A percentile compares a stretch with the other conserved stretches of the same genome.
Evolutionary conservation across 2,888 invertebrate species (phyloP).

Genomic region (Chymomyza amoena): DNA sequence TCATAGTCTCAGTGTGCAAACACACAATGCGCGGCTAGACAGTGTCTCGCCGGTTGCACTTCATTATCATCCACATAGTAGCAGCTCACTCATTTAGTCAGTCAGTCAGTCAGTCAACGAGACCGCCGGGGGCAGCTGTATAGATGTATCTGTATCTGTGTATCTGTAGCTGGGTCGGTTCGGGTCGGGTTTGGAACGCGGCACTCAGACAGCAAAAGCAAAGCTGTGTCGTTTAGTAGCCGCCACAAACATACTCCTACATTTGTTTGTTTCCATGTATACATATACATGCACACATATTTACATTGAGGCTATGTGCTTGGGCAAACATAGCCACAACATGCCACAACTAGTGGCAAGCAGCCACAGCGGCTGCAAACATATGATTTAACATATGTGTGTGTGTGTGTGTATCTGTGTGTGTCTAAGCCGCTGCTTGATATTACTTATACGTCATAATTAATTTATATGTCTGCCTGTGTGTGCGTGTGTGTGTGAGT

Average conservation of each 20-base stretch:
- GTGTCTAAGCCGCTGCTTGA: slow-evolving; percentile 35
- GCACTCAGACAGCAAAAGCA: slow-evolving; percentile 29
- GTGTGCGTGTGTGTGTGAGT: neutral
- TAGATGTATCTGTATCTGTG: too few species aligned
- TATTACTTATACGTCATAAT: slow-evolving; percentile 68
- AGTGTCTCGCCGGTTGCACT: slow-evolving; percentile 76
- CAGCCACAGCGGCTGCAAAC: slow-evolving; percentile 17
- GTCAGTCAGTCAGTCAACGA: slow-evolving; percentile 19
- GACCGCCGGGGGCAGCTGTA: slow-evolving; percentile 19
- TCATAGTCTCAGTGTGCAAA: slow-evolving; percentile 22
- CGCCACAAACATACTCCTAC: slow-evolving; percentile 51
- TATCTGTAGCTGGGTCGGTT: neutral
- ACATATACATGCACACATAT: neutral
- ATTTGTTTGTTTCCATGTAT: slow-evolving; percentile 46
- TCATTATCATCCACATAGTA: slow-evolving; percentile 36
- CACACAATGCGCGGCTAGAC: slow-evolving; percentile 74
- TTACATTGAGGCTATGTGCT: slow-evolving; percentile 11
- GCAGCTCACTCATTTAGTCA: slow-evolving; percentile 22
- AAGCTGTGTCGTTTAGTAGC: slow-evolving; percentile 34
- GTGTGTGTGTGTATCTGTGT: slow-evolving; percentile 7
- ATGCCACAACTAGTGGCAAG: slow-evolving; percentile 13
- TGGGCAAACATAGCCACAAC: slow-evolving; percentile 44
- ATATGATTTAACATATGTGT: slow-evolving; percentile 4
- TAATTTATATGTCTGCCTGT: slow-evolving; percentile 11
- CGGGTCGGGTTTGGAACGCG: neutral